Percentiles rank a stretch among this genome's conserved stretches.
Evolutionary conservation across 2,888 invertebrate genomes (phyloP).

Genomic region (Cephonodes hylas): DNA sequence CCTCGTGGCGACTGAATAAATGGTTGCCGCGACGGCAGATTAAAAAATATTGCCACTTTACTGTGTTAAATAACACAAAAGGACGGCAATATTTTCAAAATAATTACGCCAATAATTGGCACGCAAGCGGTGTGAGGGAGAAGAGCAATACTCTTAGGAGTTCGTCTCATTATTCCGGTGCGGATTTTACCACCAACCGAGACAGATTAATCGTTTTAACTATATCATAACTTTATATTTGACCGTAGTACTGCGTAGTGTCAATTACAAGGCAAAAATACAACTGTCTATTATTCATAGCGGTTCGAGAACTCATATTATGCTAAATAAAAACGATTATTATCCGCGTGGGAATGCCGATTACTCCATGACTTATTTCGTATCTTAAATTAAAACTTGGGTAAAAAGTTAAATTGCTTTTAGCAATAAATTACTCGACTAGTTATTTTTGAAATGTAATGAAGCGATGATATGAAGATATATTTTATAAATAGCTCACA

Average conservation of each 20-base stretch:
- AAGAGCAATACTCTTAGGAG: slow-evolving; percentile 38
- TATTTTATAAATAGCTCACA: too few species aligned
- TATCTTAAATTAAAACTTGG: neutral
- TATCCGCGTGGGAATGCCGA: slow-evolving; percentile 14
- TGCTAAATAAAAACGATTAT: slow-evolving; percentile 10
- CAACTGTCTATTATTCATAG: slow-evolving; percentile 68
- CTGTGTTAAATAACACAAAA: slow-evolving; percentile 72
- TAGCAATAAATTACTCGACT: neutral
- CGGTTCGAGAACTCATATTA: neutral
- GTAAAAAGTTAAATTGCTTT: neutral
- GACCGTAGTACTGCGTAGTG: slow-evolving; percentile 54
- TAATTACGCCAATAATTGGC: slow-evolving; percentile 81
- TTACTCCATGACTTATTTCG: neutral
- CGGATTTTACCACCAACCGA: slow-evolving; percentile 77
- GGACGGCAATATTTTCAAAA: slow-evolving; percentile 75
- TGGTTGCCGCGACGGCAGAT: slow-evolving; percentile 47
- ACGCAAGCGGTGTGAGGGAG: slow-evolving; percentile 54
- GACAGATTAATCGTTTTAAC: slow-evolving; percentile 78
- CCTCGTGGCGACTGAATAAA: slow-evolving; percentile 53
- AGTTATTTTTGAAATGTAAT: too few species aligned
- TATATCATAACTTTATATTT: slow-evolving; percentile 75
- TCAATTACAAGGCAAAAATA: slow-evolving; percentile 76
- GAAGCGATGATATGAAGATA: too few species aligned
- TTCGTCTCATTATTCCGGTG: slow-evolving; percentile 70
- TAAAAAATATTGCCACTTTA: slow-evolving; percentile 69